Evolutionary conservation across 2,888 invertebrate genomes (phyloP), one percentile per base, ranked within the genome.

Genomic region (Melinopterus prodromus): DNA sequence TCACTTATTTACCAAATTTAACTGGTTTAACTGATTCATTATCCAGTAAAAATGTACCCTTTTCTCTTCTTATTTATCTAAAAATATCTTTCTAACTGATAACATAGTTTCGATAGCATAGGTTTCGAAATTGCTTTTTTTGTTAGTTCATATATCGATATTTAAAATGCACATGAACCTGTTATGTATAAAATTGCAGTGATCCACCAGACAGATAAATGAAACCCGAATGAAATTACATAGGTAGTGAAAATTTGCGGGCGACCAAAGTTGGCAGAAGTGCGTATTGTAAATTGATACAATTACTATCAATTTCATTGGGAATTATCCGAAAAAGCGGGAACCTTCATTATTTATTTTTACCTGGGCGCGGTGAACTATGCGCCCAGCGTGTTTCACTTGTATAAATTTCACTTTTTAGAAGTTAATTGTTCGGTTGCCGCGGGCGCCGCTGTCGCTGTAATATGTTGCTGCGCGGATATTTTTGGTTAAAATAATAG

Each of bases 371-470:
- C 9, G 7, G 53, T 53, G 12, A 53, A 53, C 74, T 37, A 36
- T 35, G 16, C 72, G 74, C 74, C 36, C 35, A 12, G 53, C 53
- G 26, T 16, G 74, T 35, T 74, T 74, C 36, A 74, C 74, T 37
- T 74, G 74, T 74, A 36, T 74, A 74, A 74, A 74, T 74, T 74
- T 74, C 74, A 74, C 74, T 74, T 74, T 74, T 74, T 74, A 74
- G 37, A 74, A 74, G 74, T 74, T 74, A 74, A 74, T 74, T 74
- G 74, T 37, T 36, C 74, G 36, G 37, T 35, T 14, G 74, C 36
- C 74, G 74, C 74, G 35, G 74, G 37, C 74, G 36, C 74, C 74
- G 36, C 35, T 36, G 53, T 36, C 74, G 74, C 74, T 74, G 36
- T 74, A 53, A 53, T 3, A 53, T 12, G 53, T 12, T 53, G 53